Base-by-base conservation (phyloP, 1,140 invertebrate species). In the Drosophila parvula region DNA sequence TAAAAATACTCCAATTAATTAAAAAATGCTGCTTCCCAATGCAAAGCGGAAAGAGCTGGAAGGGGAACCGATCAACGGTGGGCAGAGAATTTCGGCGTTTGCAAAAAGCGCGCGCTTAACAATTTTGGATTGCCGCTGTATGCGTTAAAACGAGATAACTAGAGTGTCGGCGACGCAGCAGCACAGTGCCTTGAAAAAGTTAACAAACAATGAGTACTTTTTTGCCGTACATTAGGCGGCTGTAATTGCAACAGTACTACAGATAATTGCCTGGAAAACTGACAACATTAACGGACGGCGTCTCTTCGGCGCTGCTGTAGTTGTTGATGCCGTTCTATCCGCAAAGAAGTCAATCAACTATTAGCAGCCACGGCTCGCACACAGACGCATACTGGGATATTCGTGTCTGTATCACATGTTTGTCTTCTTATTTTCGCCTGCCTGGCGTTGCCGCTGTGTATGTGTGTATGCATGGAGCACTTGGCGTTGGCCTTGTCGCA, bases 391-490 rank as follows among this genome's bases (percentile, higher is more conserved):
- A 68, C 44, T 56, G 51, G 45, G 62, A 67, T 59, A 73, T 74
- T 78, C 68, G 86, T 89, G 89, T 85, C 84, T 90, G 89, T 90
- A 90, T 90, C 89, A 90, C 89, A 91, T 90, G 89, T 90, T 90
- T 85, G 78, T 81, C 81, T 80, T 91, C 90, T 90, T 91, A 89
- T 86, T 91, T 91, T 90, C 77, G 78, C 85, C 71, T 84, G 81
- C 62, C 73, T 81, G 68, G 43, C 58, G 58, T 64, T 61, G 59
- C 18, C 47, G 28, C 14, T 40, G 76, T 61, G 28, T 79, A 56
- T 63, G 65, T 83, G 58, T 83, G 70, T 76, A 71, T 74, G 55
- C 62, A 51, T 82, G 61, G 58, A 88, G 48, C 83, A 78, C 80
- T 88, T 88, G 84, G 79, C 77, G 89, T 90, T 91, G 78, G 90